phyloP scores from a whole-genome alignment of 1,140 invertebrate species.

The Musca domestica region DNA sequence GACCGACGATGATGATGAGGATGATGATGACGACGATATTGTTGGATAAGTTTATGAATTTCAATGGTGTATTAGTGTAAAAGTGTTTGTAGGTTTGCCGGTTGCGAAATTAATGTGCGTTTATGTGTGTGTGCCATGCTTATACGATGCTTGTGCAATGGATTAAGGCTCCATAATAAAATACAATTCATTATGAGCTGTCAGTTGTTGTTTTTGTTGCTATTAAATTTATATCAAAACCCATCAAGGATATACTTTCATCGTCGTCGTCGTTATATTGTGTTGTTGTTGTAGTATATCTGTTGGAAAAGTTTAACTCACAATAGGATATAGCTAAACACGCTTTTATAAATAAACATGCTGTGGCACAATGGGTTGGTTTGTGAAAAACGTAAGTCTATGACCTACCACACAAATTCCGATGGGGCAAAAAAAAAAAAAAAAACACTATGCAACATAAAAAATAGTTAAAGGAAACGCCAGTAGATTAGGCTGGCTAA shows the following conservation, averaged over 20 bases:
- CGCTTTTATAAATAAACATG: background rate
- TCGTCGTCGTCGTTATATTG: no score
- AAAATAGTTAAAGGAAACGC: no score
- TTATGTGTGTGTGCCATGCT: background rate
- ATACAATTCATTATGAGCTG: constrained; percentile 22
- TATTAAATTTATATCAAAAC: constrained; percentile 21
- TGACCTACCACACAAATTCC: no score
- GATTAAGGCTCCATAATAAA: constrained; percentile 21
- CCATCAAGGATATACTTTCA: constrained; percentile 15
- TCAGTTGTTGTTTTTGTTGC: constrained; percentile 22
- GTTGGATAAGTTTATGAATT: constrained; percentile 1
- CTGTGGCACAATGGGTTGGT: no score
- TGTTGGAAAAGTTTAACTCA: constrained; percentile 11
- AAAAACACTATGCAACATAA: no score
- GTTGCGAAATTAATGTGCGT: background rate
- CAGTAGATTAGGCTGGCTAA: no score
- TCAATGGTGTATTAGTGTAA: background rate
- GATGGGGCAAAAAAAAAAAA: no score
- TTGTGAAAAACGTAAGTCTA: no score
- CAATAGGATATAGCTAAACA: background rate
- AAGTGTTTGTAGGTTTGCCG: constrained; percentile 1
- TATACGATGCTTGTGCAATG: constrained; percentile 9
- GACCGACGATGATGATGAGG: no score
- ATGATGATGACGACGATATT: background rate
- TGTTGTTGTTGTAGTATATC: no score